These are phyloP conservation scores for Acanthosepion pharaonis DNA, from an alignment of 2,888 invertebrate species.

Conservation along the genomic window DNA sequence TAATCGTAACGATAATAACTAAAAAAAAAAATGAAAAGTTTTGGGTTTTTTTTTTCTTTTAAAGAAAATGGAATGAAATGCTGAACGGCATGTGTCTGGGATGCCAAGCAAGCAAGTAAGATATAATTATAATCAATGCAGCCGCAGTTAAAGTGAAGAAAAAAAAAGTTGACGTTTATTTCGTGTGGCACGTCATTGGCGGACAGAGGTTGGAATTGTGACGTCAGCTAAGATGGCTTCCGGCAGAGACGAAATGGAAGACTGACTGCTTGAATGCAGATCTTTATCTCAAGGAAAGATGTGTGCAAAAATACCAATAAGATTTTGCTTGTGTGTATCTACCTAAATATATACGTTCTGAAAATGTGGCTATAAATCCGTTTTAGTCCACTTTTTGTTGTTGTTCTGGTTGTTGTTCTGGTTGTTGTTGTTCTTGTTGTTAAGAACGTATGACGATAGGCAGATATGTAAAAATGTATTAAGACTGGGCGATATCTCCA, in stretches of 20 bases:
- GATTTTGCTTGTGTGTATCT: neutral
- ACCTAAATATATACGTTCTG: neutral
- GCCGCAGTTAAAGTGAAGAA: neutral
- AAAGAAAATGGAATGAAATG: neutral
- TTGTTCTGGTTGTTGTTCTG: too few relatives aligned
- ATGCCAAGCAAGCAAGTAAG: neutral
- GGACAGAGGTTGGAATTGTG: neutral
- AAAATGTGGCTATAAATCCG: neutral
- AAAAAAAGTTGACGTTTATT: conserved; percentile 25
- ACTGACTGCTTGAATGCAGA: neutral
- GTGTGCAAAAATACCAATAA: neutral
- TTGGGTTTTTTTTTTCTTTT: neutral
- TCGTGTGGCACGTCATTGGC: neutral
- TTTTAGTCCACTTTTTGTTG: neutral
- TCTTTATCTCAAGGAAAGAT: neutral
- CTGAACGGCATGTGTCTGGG: conserved; percentile 14
- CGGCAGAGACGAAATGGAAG: neutral
- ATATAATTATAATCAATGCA: conserved; percentile 8
- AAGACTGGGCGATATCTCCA: too few relatives aligned
- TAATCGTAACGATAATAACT: too few relatives aligned
- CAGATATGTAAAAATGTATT: too few relatives aligned
- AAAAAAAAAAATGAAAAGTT: too few relatives aligned
- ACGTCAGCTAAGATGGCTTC: conserved; percentile 11
- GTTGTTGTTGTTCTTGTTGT: too few relatives aligned
- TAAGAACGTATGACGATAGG: too few relatives aligned